Percentiles rank a stretch among this genome's conserved stretches.
Conservation (phyloP, 2,797 vertebrate species). For the Mus spretus region DNA sequence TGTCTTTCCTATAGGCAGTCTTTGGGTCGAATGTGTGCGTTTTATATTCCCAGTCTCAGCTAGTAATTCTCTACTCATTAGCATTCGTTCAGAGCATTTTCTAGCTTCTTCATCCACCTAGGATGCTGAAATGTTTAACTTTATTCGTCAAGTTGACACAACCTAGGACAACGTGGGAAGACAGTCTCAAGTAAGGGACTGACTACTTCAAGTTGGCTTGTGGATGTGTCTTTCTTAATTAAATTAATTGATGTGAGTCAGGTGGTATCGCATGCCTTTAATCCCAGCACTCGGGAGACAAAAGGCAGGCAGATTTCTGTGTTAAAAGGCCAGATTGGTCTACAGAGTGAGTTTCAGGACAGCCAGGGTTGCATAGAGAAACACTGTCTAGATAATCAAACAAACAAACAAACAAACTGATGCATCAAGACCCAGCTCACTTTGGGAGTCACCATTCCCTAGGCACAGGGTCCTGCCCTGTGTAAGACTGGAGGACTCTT, state of each 20-base stretch:
- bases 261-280: not conserved
- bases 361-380: not conserved
- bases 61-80: not conserved
- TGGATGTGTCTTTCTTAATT: not conserved
- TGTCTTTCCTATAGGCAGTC: not conserved
- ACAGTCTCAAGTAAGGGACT: not conserved
- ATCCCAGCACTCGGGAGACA: not conserved
- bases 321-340: not conserved
- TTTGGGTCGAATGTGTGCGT: not conserved
- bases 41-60: not conserved
- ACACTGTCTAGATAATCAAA: not conserved
- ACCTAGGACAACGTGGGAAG: no score
- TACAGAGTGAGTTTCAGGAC: not conserved
- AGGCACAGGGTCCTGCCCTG: not conserved
- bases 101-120: not conserved
- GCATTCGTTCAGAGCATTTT: conserved; percentile 8
- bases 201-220: not conserved
- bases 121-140: not conserved
- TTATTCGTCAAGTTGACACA: not conserved
- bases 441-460: not conserved
- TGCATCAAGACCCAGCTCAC: not conserved
- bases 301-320: not conserved
- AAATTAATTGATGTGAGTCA: not conserved
- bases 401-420: no score
- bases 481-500: not conserved